These are phyloP conservation scores for Salvelinus sp. DNA, from an alignment of 2,113 vertebrate genomes.

Conservation along the genomic window DNA sequence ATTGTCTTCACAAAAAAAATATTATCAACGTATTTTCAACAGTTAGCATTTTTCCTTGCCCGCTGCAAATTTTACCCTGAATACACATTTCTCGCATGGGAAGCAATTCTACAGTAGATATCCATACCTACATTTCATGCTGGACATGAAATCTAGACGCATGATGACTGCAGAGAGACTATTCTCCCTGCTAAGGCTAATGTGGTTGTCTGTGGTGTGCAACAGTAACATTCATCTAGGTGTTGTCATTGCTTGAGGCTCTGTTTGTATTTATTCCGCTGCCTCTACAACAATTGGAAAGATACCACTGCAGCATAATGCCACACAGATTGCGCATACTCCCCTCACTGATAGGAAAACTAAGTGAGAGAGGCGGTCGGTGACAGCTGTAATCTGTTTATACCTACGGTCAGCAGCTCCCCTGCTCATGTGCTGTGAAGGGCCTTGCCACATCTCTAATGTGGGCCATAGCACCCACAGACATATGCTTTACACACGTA, in stretches of 20 bases:
- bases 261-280: slow-evolving; percentile 22
- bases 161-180: slow-evolving; percentile 6
- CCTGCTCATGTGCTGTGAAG: slow-evolving; percentile 29
- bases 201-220: neutral
- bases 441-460: slow-evolving; percentile 21
- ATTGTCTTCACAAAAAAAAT: neutral
- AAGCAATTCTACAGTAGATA: too few relatives aligned
- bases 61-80: too few relatives aligned
- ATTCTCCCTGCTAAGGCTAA: slow-evolving; percentile 13
- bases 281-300: slow-evolving; percentile 1
- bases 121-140: neutral
- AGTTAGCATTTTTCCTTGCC: neutral
- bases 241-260: slow-evolving; percentile 15
- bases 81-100: too few relatives aligned
- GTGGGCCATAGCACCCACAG: slow-evolving; percentile 3
- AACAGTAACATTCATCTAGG: slow-evolving; percentile 15
- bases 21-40: neutral
- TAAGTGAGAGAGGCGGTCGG: slow-evolving; percentile 36
- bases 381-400: slow-evolving; percentile 48
- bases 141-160: slow-evolving; percentile 9
- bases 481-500: neutral
- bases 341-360: slow-evolving; percentile 18
- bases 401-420: slow-evolving; percentile 24
- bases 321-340: slow-evolving; percentile 26
- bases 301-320: neutral